A percentile compares a stretch with the other conserved stretches of the same genome.
These are phyloP conservation scores for Entomyzon cyanotis DNA, from an alignment of 2,113 vertebrate genomes.

Conservation along the genomic window DNA sequence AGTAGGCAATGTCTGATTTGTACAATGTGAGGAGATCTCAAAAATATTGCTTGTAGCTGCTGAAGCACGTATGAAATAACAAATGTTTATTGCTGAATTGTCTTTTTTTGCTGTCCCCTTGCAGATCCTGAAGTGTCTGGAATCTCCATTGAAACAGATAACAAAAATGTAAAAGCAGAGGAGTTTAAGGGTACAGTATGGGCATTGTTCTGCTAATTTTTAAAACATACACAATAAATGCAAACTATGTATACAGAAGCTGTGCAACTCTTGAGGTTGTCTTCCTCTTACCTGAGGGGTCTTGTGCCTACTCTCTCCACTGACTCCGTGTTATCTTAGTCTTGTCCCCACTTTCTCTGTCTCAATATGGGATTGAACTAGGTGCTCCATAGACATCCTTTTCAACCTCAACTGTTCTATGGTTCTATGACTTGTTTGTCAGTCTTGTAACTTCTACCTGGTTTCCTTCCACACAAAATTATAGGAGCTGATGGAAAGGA, in stretches of 20 bases:
- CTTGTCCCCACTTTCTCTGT: not conserved
- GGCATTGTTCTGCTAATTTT: not conserved
- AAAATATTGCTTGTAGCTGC: not conserved
- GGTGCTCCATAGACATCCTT: not conserved
- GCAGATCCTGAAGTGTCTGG: slow-evolving; percentile 71
- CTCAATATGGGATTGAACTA: not conserved
- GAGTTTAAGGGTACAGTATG: slow-evolving; percentile 79
- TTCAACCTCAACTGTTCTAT: not conserved
- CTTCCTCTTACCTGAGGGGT: not conserved
- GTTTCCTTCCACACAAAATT: not conserved
- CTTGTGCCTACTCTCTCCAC: not conserved
- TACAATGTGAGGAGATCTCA: not conserved
- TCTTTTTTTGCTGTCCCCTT: slow-evolving; percentile 44
- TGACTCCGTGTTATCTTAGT: not conserved
- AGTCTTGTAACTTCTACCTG: not conserved
- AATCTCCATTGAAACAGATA: slow-evolving; percentile 66
- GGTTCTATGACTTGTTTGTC: not conserved
- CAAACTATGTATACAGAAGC: not conserved
- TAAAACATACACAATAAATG: not conserved
- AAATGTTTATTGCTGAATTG: not conserved
- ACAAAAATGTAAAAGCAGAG: slow-evolving; percentile 68
- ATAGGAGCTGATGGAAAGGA: not conserved
- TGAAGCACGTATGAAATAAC: not conserved
- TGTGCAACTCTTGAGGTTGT: not conserved
- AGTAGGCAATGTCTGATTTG: not conserved